These are phyloP conservation scores for Struthio camelus DNA, from an alignment of 2,113 vertebrate species.

Conservation along the genomic window DNA sequence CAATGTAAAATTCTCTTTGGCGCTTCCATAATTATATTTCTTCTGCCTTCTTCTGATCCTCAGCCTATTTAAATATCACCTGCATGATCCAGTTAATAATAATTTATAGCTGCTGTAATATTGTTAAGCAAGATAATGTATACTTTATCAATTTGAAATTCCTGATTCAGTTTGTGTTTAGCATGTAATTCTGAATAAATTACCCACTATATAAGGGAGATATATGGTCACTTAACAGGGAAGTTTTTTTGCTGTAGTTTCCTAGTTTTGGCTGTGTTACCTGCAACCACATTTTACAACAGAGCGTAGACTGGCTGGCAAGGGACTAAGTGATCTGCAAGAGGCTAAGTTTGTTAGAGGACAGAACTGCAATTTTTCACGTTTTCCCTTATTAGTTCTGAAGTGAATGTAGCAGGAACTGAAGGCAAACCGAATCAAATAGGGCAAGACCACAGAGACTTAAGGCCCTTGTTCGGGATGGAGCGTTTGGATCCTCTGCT, in stretches of 20 bases:
- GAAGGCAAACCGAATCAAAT: background rate
- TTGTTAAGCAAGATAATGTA: background rate
- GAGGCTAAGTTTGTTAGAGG: background rate
- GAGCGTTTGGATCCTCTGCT: background rate
- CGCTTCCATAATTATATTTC: background rate
- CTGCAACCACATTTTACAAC: background rate
- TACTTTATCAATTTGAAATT: background rate
- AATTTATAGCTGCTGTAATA: conserved; percentile 16
- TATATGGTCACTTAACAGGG: background rate
- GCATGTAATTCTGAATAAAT: background rate
- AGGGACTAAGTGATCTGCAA: background rate
- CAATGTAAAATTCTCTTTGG: background rate
- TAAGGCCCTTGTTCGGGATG: background rate
- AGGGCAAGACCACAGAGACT: background rate
- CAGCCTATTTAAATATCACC: background rate
- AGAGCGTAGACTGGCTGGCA: background rate
- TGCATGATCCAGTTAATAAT: background rate
- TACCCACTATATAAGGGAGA: background rate
- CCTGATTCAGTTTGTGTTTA: background rate
- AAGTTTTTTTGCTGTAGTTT: background rate
- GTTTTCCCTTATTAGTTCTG: background rate
- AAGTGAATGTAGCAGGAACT: background rate
- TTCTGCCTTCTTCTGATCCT: background rate
- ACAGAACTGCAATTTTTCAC: background rate
- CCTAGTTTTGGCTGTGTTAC: background rate